Base-by-base conservation (phyloP, 1,140 invertebrate genomes). In the Ganaspis sp. region DNA sequence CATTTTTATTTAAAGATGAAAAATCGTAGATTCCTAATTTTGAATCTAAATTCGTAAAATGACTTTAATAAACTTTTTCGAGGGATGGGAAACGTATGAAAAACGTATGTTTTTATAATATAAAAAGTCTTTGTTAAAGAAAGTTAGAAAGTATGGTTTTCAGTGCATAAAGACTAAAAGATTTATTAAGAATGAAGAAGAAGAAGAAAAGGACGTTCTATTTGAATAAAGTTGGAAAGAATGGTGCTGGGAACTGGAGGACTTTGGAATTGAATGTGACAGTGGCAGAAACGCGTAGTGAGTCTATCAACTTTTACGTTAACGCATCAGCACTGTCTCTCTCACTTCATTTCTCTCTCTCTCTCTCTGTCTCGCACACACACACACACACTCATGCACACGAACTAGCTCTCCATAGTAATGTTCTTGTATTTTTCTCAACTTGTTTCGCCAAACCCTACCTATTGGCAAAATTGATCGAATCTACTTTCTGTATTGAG, bases 211-310 rank as follows among this genome's bases (percentile, higher is more conserved):
- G 58, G 23, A 64, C 23, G 58, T 64, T 64, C 23, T 29, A 64
- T 64, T 64, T 64, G 26, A 64, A 64, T 64, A 64, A 64, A 64
- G 58, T 64, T 64, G 26, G 23, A 64, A 64, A 64, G 58, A 64
- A 64, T 64, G 58, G 58, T 64, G 58, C 58, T 64, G 58, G n/a
- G 21, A 64, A 64, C 23, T 29, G 12, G 58, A 64, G 58, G 58
- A 64, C 58, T 64, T 29, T 64, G 23, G 58, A 64, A 64, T 64
- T 64, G 58, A 29, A 64, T 64, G 58, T 64, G 58, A 64, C 58
- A 64, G 58, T 64, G 58, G 58, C 58, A 29, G 58, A 64, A 64
- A 26, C 26, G 58, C 58, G 58, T 64, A 64, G 21, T 12, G 23
- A 29, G 58, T 64, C 58, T 64, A 29, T 64, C 58, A 64, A 64